phyloP scores from a whole-genome alignment of 2,888 invertebrate species.

The Synergus umbraculus region DNA sequence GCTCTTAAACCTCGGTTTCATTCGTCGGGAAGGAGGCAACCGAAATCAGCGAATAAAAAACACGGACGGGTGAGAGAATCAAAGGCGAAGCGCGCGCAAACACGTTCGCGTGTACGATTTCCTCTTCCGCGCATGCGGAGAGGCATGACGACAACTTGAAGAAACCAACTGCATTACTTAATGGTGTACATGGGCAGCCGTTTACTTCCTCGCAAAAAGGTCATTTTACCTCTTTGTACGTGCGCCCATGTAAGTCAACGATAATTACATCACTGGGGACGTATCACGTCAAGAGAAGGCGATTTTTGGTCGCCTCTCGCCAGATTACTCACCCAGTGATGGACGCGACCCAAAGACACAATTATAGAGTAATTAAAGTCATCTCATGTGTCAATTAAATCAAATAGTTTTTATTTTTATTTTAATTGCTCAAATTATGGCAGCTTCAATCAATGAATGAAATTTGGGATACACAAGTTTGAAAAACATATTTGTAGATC shows the following conservation, averaged over 20 bases:
- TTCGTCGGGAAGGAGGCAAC: conserved; percentile 57
- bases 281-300: conserved; percentile 47
- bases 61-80: conserved; percentile 45
- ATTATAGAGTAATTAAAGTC: conserved; percentile 36
- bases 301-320: conserved; percentile 12
- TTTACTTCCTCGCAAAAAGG: conserved; percentile 62
- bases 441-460: neutral
- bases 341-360: conserved; percentile 31
- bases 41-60: conserved; percentile 66
- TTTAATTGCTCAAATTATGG: neutral
- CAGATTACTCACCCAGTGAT: conserved; percentile 1
- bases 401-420: neutral
- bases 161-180: conserved; percentile 72
- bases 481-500: neutral
- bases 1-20: conserved; percentile 61
- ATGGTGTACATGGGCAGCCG: conserved; percentile 67
- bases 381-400: conserved; percentile 39
- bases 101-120: conserved; percentile 41
- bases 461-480: neutral
- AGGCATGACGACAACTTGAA: conserved; percentile 63
- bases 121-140: conserved; percentile 53
- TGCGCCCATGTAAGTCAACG: conserved; percentile 46
- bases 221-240: conserved; percentile 37
- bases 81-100: conserved; percentile 44
- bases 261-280: conserved; percentile 56